Percentiles rank a stretch among this genome's conserved stretches.
phyloP scores from a whole-genome alignment of 2,888 invertebrate species.

The Neoscelio sp. region DNA sequence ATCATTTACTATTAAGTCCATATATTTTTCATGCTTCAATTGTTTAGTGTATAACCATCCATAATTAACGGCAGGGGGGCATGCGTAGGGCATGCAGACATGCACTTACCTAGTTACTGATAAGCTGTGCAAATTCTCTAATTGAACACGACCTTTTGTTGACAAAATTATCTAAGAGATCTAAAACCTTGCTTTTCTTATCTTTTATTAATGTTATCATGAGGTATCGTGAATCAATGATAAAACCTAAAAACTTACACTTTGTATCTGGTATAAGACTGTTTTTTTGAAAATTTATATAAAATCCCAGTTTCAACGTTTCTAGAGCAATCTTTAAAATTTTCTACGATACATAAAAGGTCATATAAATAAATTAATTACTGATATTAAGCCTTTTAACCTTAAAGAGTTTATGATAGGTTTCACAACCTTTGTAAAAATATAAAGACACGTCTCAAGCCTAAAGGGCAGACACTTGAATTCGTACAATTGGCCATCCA shows the following conservation, averaged over 20 bases:
- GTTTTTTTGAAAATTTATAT: slow-evolving; percentile 1
- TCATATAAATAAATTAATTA: slow-evolving; percentile 8
- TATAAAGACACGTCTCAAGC: slow-evolving; percentile 50
- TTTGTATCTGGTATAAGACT: neutral
- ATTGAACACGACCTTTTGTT: slow-evolving; percentile 6
- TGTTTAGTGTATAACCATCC: slow-evolving; percentile 44
- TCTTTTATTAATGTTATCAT: neutral
- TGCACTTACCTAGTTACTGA: slow-evolving; percentile 38
- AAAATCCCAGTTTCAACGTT: neutral
- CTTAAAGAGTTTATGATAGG: slow-evolving; percentile 40
- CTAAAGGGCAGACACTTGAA: slow-evolving; percentile 66
- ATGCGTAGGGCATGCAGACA: too few relatives aligned
- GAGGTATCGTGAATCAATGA: slow-evolving; percentile 2
- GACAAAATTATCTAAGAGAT: neutral
- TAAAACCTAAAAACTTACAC: slow-evolving; percentile 23
- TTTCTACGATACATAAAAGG: slow-evolving; percentile 17
- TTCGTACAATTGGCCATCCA: slow-evolving; percentile 42
- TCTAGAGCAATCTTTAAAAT: neutral
- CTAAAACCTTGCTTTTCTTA: neutral
- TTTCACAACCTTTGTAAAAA: slow-evolving; percentile 65
- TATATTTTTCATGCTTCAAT: slow-evolving; percentile 46
- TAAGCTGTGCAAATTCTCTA: slow-evolving; percentile 45
- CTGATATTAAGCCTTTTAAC: neutral
- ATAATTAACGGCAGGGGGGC: slow-evolving; percentile 44
- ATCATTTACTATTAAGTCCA: slow-evolving; percentile 22